Evolutionary conservation across 2,113 vertebrate species (phyloP).

Genomic region (Cromileptes altivelis): DNA sequence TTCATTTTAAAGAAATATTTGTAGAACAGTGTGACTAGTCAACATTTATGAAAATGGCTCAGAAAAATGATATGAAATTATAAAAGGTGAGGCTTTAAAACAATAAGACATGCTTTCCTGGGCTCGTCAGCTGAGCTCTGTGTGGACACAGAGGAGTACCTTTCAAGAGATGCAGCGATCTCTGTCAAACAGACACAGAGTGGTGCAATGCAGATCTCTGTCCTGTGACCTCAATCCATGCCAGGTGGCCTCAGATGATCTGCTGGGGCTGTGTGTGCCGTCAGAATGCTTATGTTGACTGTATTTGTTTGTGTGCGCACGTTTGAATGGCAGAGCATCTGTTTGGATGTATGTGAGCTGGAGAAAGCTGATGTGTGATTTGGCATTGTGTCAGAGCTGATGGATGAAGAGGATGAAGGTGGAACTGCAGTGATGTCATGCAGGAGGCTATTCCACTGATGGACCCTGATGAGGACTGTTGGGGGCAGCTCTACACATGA

Average conservation of each 20-base stretch:
- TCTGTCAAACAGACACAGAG: background rate
- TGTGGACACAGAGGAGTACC: background rate
- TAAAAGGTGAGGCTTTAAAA: too few species aligned
- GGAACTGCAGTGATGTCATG: background rate
- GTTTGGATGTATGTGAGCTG: background rate
- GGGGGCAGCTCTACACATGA: too few species aligned
- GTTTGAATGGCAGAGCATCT: background rate
- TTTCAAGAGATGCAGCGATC: background rate
- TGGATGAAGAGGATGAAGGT: background rate
- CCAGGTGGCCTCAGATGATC: too few species aligned
- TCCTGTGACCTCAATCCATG: background rate
- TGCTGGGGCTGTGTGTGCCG: background rate
- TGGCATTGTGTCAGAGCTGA: background rate
- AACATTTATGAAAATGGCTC: too few species aligned
- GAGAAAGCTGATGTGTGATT: background rate
- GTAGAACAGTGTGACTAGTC: too few species aligned
- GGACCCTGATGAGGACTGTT: too few species aligned
- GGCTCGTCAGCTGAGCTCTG: too few species aligned
- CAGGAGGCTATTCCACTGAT: too few species aligned
- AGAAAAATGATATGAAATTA: too few species aligned
- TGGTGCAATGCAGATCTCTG: constrained; percentile 17
- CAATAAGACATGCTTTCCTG: too few species aligned
- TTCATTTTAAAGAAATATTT: too few species aligned
- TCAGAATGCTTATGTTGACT: background rate
- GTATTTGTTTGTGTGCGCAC: background rate